Base-by-base conservation (phyloP, 2,888 invertebrate species). In the Plutella xylostella region DNA sequence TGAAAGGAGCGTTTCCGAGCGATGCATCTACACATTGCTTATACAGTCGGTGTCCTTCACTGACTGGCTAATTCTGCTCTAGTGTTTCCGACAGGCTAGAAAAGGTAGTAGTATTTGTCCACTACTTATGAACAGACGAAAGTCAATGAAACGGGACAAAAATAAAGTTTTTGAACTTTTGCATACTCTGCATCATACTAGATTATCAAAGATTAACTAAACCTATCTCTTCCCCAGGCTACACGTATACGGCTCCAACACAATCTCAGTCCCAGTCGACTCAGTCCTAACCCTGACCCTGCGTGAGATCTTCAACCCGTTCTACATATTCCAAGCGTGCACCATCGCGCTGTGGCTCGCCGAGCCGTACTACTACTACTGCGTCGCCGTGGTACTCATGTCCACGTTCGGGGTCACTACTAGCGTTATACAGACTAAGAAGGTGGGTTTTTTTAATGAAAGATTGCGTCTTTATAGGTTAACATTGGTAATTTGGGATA, bases 281-380 rank as follows among this genome's bases (percentile, higher is more conserved):
- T 87, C 90, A 41, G 83, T 93, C 37, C 63, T 89, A 48, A 89
- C 89, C 0, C 80, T 96, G 12, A 79, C 95, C 0, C 87, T 92
- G 31, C 77, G 94, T 51, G 95, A 96, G 72, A 91, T 93, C 28
- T 88, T 97, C 56, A 96, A 96, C 73, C 97, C 97, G 3, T 97
- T 97, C 83, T 97, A 97, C 80, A 91, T 97, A 62, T 97, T 97
- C 84, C 97, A 97, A 88, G 70, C 96, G 53, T 94, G 95, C 75
- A 96, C 96, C 39, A 93, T 94, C 51, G 86, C 88, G 9, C 87
- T 97, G 44, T 97, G 97, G 97, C 88, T 94, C 46, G 86, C 90
- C 4, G 97, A 97, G 63, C 89, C 93, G 48, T 97, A 97, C 67
- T 90, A 92, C 59, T 94, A 93, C 65, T 97, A 96, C 69, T 96